Evolutionary conservation across 2,888 invertebrate genomes (phyloP).

Genomic region (Microctonus hyperodae): DNA sequence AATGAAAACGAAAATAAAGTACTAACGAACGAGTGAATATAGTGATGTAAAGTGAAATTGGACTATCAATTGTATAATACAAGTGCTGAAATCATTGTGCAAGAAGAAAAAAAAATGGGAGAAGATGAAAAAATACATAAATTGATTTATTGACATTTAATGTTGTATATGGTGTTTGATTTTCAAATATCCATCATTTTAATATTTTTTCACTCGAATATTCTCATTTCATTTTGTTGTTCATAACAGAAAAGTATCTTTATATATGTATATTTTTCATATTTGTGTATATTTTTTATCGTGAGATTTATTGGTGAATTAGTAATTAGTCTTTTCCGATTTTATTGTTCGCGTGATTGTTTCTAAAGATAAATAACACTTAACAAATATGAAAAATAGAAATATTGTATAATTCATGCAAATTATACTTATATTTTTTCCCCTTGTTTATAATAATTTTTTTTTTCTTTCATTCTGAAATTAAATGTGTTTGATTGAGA

Average conservation of each 20-base stretch:
- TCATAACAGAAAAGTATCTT: background rate
- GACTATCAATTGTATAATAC: conserved; percentile 3
- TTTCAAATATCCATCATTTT: background rate
- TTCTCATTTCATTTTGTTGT: background rate
- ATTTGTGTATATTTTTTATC: background rate
- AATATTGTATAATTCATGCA: background rate
- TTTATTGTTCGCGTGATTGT: background rate
- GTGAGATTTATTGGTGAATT: background rate
- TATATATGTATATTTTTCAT: background rate
- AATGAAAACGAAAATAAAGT: conserved; percentile 22
- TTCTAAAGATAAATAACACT: background rate
- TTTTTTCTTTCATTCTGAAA: background rate
- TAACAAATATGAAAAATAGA: background rate
- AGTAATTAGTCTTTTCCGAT: background rate
- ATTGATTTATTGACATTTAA: background rate
- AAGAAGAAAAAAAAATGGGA: background rate
- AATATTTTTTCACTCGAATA: background rate
- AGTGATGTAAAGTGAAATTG: conserved; percentile 1
- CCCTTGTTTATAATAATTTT: no score
- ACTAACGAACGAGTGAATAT: conserved; percentile 1
- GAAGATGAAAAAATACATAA: background rate
- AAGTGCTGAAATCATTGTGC: conserved; percentile 13
- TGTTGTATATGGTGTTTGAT: background rate
- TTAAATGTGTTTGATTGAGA: background rate
- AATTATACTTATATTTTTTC: background rate